phyloP scores from a whole-genome alignment of 2,797 vertebrate genomes.

The Lepilemur septentrionalis region DNA sequence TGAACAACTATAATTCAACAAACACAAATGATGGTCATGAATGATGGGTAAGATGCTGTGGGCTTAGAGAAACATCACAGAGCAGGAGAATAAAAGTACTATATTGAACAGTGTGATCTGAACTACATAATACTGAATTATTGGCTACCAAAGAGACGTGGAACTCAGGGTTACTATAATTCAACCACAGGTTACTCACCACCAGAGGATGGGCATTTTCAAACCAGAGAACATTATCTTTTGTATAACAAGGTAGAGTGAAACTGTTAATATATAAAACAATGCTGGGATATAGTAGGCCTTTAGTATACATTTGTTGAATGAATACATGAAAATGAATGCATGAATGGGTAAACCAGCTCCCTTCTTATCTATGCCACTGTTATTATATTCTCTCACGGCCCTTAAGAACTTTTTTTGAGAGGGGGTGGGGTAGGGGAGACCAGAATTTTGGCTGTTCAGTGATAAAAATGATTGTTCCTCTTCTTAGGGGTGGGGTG shows the following conservation, averaged over 20 bases:
- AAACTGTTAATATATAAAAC: background rate
- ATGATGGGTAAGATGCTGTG: background rate
- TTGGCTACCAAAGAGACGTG: background rate
- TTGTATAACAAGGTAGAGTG: background rate
- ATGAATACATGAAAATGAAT: background rate
- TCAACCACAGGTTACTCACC: background rate
- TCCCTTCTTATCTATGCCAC: background rate
- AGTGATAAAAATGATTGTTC: constrained; percentile 27
- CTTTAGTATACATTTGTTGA: background rate
- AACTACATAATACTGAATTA: background rate
- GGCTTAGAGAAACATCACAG: background rate
- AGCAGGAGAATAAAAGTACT: background rate
- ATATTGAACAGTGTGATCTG: background rate
- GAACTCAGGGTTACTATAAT: background rate
- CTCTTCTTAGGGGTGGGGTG: background rate
- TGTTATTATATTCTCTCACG: background rate
- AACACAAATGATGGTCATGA: background rate
- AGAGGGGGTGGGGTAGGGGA: background rate
- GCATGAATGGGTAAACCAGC: background rate
- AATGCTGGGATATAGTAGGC: background rate
- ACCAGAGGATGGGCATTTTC: background rate
- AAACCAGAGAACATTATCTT: background rate
- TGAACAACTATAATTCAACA: background rate
- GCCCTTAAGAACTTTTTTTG: background rate
- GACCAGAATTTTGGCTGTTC: background rate